Evolutionary conservation across 2,797 vertebrate species (phyloP).

Genomic region (Vireo griseus): DNA sequence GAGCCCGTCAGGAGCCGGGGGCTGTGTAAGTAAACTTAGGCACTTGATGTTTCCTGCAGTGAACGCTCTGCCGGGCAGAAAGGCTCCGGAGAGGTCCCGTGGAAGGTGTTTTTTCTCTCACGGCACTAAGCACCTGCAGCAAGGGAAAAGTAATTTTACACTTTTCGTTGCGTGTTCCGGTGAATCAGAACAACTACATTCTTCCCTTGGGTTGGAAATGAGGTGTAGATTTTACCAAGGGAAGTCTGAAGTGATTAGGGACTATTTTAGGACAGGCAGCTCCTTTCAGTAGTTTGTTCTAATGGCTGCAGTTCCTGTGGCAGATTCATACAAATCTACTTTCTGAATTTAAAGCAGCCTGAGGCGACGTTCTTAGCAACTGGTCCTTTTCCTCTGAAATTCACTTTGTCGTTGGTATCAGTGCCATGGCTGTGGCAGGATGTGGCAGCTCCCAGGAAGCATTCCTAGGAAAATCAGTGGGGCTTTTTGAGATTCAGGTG

Average conservation of each 20-base stretch:
- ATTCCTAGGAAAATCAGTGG: neutral
- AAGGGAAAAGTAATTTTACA: fast-evolving
- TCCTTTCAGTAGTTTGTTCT: neutral
- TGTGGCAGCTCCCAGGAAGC: neutral
- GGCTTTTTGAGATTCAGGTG: neutral
- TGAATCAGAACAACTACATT: neutral
- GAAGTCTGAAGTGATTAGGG: neutral
- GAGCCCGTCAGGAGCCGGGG: fast-evolving
- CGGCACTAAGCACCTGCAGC: fast-evolving
- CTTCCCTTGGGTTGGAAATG: neutral
- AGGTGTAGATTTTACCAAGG: neutral
- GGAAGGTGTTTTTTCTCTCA: neutral
- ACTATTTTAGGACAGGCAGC: neutral
- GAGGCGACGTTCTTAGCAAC: fast-evolving
- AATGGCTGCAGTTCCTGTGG: neutral
- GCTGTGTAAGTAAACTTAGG: fast-evolving
- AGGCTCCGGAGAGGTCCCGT: neutral
- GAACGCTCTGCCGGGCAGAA: neutral
- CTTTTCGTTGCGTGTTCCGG: fast-evolving
- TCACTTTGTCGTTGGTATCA: neutral
- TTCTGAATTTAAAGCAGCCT: neutral
- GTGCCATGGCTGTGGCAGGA: neutral
- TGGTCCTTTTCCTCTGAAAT: neutral
- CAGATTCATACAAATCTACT: neutral
- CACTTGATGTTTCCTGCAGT: neutral